Percentiles rank a stretch among this genome's conserved stretches.
phyloP scores from a whole-genome alignment of 1,140 invertebrate species.

The Thaumetopoea pityocampa region DNA sequence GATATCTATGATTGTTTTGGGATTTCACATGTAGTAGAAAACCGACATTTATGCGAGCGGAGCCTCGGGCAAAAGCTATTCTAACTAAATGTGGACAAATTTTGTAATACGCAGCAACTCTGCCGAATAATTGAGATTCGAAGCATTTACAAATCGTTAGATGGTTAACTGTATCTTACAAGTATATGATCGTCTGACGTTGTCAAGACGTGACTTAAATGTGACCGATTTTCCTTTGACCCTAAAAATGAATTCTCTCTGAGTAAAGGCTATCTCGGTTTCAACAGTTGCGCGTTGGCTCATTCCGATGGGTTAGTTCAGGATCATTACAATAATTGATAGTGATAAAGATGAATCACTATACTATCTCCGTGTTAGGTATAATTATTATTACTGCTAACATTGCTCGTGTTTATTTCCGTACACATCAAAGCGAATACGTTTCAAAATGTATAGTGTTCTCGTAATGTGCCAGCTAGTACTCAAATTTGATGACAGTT shows the following conservation, averaged over 20 bases:
- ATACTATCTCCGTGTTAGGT: constrained; percentile 32
- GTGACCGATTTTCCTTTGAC: constrained; percentile 23
- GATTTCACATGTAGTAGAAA: too few species aligned
- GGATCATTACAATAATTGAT: constrained; percentile 45
- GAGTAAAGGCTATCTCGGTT: constrained; percentile 39
- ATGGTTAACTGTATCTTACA: too few species aligned
- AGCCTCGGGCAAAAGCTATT: too few species aligned
- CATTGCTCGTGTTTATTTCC: constrained; percentile 6
- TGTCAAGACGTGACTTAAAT: constrained; percentile 36
- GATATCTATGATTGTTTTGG: too few species aligned
- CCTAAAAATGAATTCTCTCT: constrained; percentile 36
- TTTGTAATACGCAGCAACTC: too few species aligned
- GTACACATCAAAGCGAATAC: constrained; percentile 7
- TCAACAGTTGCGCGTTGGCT: constrained; percentile 39
- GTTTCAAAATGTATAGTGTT: constrained; percentile 12
- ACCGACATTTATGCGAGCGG: too few species aligned
- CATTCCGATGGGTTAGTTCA: too few species aligned
- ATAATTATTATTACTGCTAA: constrained; percentile 34
- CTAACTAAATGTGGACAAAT: too few species aligned
- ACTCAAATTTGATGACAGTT: constrained; percentile 16
- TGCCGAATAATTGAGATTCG: too few species aligned
- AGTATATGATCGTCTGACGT: constrained; percentile 20
- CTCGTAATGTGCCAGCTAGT: constrained; percentile 16
- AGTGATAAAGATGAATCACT: constrained; percentile 39
- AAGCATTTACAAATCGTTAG: too few species aligned